Evolutionary conservation across 2,888 invertebrate species (phyloP).

Genomic region (Endomychus coccineus): DNA sequence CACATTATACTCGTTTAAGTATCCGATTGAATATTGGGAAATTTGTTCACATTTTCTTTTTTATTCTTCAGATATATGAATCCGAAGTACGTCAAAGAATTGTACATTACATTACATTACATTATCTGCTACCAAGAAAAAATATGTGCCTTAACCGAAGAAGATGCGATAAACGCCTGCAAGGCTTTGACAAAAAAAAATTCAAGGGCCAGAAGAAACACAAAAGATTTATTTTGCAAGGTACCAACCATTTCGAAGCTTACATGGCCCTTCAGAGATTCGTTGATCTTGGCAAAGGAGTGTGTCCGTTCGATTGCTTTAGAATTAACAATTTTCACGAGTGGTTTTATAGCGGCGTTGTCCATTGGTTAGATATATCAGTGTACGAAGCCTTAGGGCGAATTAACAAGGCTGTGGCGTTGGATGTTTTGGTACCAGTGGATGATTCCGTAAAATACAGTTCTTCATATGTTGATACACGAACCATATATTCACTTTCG

Average conservation of each 20-base stretch:
- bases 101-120: no score
- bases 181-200: slow-evolving; percentile 60
- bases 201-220: slow-evolving; percentile 48
- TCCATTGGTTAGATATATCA: slow-evolving; percentile 91
- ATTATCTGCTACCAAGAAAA: slow-evolving; percentile 68
- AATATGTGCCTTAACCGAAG: slow-evolving; percentile 62
- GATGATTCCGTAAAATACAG: slow-evolving; percentile 86
- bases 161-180: slow-evolving; percentile 66
- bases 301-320: slow-evolving; percentile 60
- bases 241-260: slow-evolving; percentile 84
- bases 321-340: slow-evolving; percentile 68
- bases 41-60: no score
- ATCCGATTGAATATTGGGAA: no score
- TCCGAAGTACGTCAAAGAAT: slow-evolving; percentile 65
- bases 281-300: slow-evolving; percentile 58
- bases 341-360: slow-evolving; percentile 90
- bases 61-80: no score
- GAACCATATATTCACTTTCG: no score
- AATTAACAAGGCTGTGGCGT: slow-evolving; percentile 83
- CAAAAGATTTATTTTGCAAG: slow-evolving; percentile 66
- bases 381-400: slow-evolving; percentile 80
- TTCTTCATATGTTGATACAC: slow-evolving; percentile 89
- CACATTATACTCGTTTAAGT: no score
- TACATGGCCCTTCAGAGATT: slow-evolving; percentile 88
- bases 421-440: slow-evolving; percentile 72